These are phyloP conservation scores for Drosophila simulans DNA, from an alignment of 1,140 invertebrate species.

Conservation along the genomic window DNA sequence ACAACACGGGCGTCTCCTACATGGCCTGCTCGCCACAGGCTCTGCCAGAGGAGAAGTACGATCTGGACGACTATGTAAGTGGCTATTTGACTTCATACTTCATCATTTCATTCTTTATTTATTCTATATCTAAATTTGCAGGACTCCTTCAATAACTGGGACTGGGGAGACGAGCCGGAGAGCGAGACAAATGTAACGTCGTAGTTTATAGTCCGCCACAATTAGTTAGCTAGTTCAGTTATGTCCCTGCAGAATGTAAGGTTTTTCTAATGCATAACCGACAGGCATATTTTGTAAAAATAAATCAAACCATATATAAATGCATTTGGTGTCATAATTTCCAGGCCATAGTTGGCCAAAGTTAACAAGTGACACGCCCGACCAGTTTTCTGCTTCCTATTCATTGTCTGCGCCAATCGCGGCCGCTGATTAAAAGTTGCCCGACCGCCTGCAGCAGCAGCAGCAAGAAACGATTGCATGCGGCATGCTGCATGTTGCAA, in stretches of 20 bases:
- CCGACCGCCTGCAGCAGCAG: conserved; percentile 50
- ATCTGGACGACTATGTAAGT: conserved; percentile 79
- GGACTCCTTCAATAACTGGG: conserved; percentile 75
- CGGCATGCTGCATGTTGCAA: conserved; percentile 3
- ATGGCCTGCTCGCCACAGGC: conserved; percentile 83
- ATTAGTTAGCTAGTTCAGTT: conserved; percentile 57
- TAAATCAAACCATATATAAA: conserved; percentile 45
- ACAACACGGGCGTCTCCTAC: conserved; percentile 88
- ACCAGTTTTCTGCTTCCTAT: conserved; percentile 58
- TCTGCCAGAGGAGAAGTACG: conserved; percentile 60
- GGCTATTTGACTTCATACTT: not conserved
- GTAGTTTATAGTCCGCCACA: conserved; percentile 34
- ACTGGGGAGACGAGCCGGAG: conserved; percentile 69
- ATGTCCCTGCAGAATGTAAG: conserved; percentile 42
- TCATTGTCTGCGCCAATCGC: conserved; percentile 45
- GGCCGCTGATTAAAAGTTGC: conserved; percentile 63
- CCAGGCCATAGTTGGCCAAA: conserved; percentile 9
- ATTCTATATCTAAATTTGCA: conserved; percentile 2
- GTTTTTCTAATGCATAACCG: conserved; percentile 45
- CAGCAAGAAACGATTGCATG: conserved; percentile 8
- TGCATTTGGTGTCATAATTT: conserved; percentile 16
- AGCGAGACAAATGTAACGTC: conserved; percentile 21
- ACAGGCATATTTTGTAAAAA: conserved; percentile 68
- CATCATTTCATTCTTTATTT: too few species aligned
- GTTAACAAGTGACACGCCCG: conserved; percentile 36